phyloP scores from a whole-genome alignment of 2,797 vertebrate genomes.

The Myoxocephalus aenaeus region DNA sequence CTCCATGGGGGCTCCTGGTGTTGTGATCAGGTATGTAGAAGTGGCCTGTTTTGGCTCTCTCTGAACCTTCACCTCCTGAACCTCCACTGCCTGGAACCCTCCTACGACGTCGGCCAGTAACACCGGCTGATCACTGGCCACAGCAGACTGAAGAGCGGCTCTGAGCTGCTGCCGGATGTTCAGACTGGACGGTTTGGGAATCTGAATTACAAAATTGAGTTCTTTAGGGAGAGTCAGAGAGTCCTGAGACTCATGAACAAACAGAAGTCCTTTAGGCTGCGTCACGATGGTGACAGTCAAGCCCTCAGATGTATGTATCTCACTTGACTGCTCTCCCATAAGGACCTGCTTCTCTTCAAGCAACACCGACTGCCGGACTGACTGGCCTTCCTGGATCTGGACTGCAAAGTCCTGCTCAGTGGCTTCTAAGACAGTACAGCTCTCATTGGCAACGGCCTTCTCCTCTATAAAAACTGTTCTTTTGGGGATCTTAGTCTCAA shows the following conservation, averaged over 20 bases:
- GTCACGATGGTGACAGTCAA: constrained; percentile 56
- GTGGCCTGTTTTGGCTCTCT: constrained; percentile 79
- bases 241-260: constrained; percentile 77
- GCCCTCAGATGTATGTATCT: constrained; percentile 59
- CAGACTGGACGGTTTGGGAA: constrained; percentile 76
- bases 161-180: constrained; percentile 85
- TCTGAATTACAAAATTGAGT: constrained; percentile 76
- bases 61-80: constrained; percentile 82
- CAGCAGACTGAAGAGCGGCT: constrained; percentile 84
- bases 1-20: constrained; percentile 82
- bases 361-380: constrained; percentile 82
- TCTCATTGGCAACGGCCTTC: constrained; percentile 82
- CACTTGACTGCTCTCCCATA: constrained; percentile 74
- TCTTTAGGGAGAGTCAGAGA: constrained; percentile 83
- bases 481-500: constrained; percentile 80
- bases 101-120: constrained; percentile 86
- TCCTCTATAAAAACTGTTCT: constrained; percentile 77
- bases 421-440: constrained; percentile 75
- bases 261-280: constrained; percentile 72
- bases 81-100: constrained; percentile 79
- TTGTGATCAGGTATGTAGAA: constrained; percentile 87
- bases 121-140: constrained; percentile 83
- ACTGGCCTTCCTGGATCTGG: constrained; percentile 86
- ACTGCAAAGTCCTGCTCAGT: constrained; percentile 85
- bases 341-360: constrained; percentile 86